phyloP scores from a whole-genome alignment of 2,797 vertebrate genomes.

The Tarsius wallacei region DNA sequence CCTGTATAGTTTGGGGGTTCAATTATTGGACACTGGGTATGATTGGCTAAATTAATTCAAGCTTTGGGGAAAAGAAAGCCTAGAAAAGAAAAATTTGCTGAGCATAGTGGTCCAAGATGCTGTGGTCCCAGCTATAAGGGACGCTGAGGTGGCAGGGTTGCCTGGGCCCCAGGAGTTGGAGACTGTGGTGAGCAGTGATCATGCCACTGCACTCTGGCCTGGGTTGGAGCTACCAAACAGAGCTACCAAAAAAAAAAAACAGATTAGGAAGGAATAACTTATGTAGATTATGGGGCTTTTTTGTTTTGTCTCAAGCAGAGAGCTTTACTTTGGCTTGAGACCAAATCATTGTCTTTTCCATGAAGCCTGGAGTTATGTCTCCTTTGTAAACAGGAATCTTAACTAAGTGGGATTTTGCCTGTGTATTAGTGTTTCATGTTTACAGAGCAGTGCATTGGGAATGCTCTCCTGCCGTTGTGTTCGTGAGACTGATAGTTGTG shows the following conservation, averaged over 20 bases:
- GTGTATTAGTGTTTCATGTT: conserved; percentile 49
- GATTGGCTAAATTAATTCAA: conserved; percentile 65
- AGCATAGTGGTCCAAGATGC: too few species aligned
- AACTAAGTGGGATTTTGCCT: conserved; percentile 59
- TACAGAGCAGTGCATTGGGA: conserved; percentile 35
- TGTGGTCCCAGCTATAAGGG: too few species aligned
- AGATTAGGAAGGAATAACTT: conserved; percentile 64
- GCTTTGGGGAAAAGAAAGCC: not conserved
- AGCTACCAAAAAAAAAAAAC: not conserved
- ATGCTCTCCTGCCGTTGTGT: conserved; percentile 31
- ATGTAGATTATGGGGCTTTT: conserved; percentile 31
- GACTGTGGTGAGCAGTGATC: too few species aligned
- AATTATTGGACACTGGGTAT: not conserved
- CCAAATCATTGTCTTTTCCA: conserved; percentile 58
- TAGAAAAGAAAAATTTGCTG: conserved; percentile 2
- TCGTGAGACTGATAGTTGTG: conserved; percentile 56
- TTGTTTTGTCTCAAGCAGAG: conserved; percentile 50
- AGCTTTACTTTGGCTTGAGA: conserved; percentile 63
- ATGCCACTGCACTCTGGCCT: too few species aligned
- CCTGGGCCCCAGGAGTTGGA: too few species aligned
- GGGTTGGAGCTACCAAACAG: too few species aligned
- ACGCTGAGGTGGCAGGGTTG: too few species aligned
- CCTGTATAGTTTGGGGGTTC: not conserved
- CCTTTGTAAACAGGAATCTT: conserved; percentile 63
- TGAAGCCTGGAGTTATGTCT: conserved; percentile 46